phyloP scores from a whole-genome alignment of 1,140 invertebrate genomes.

The Macrostomum lignano region DNA sequence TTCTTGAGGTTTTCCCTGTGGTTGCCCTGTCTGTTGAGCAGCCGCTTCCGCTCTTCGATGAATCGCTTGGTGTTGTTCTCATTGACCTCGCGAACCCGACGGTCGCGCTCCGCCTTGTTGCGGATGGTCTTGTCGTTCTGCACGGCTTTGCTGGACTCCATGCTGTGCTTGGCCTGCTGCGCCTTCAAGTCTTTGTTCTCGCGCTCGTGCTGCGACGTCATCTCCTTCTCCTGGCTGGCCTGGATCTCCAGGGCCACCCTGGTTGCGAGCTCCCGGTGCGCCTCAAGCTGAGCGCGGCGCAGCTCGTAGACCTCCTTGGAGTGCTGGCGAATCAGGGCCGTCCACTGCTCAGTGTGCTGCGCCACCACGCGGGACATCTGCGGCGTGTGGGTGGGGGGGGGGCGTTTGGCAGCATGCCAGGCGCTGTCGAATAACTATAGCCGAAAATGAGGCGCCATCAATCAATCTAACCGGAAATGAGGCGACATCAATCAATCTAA shows the following conservation, averaged over 20 bases:
- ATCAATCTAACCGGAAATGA: no score
- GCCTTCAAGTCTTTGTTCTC: conserved; percentile 86
- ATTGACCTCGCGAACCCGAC: conserved; percentile 55
- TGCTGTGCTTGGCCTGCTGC: conserved; percentile 69
- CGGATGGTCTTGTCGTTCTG: conserved; percentile 77
- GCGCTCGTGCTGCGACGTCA: conserved; percentile 57
- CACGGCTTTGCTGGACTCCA: conserved; percentile 80
- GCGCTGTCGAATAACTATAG: no score
- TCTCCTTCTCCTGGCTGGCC: conserved; percentile 53
- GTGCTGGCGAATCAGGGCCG: conserved; percentile 54
- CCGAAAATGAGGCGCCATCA: no score
- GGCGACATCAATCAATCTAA: no score
- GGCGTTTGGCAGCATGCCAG: no score
- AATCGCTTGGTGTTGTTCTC: conserved; percentile 97
- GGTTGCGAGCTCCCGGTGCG: conserved; percentile 52
- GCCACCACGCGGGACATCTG: conserved; percentile 36
- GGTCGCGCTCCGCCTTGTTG: conserved; percentile 82
- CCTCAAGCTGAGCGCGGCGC: conserved; percentile 46
- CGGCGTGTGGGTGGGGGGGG: no score
- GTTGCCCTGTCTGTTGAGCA: no score
- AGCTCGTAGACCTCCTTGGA: conserved; percentile 65
- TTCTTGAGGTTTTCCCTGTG: no score
- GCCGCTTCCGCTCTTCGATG: conserved; percentile 84
- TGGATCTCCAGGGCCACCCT: conserved; percentile 52
- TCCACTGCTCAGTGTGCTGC: conserved; percentile 75